Base-by-base conservation (phyloP, 1,140 invertebrate genomes). In the Drosophila eugracilis region DNA sequence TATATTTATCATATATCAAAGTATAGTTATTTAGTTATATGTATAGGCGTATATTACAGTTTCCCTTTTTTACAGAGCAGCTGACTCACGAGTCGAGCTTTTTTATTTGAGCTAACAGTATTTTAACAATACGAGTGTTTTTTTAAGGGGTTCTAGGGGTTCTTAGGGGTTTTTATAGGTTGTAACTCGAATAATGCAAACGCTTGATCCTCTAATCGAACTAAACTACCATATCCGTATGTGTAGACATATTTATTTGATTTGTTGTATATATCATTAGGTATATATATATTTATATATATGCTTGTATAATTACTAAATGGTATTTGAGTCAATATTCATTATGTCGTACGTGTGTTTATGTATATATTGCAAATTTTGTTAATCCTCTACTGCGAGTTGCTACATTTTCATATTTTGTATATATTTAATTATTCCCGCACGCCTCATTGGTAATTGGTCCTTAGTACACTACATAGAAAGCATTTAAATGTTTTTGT, bases 401-500 rank as follows among this genome's bases (percentile, higher is more conserved):
- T 63, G 30, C 36, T 65, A 48, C 58, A 36, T 32, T 67, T 69
- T 28, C 36, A 48, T 60, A 54, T 21, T 53, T 59, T 39, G 36
- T 39, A n/a, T 60, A 21, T 48, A 52, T 49, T 55, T 76, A 37
- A 47, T 78, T 62, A 48, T 75, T 71, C 58, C 39, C 75, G 54
- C 78, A 57, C 52, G 69, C 55, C 77, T 74, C 66, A 62, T 74
- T 67, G 71, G 54, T 90, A 90, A 90, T 90, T 90, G 86, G 86
- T 90, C 86, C 86, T 90, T 90, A 90, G 75, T 90, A 89, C 77
- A 73, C 86, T 89, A 89, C 78, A 69, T 83, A 65, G 75, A 90
- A 90, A 89, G 83, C 83, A 60, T 78, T 89, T 65, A 78, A 84
- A 85, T 81, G 47, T 60, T 28, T 30, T 14, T 21, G 6, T 47